Base-by-base conservation (phyloP, 2,113 vertebrate species). In the Varanus salvator region DNA sequence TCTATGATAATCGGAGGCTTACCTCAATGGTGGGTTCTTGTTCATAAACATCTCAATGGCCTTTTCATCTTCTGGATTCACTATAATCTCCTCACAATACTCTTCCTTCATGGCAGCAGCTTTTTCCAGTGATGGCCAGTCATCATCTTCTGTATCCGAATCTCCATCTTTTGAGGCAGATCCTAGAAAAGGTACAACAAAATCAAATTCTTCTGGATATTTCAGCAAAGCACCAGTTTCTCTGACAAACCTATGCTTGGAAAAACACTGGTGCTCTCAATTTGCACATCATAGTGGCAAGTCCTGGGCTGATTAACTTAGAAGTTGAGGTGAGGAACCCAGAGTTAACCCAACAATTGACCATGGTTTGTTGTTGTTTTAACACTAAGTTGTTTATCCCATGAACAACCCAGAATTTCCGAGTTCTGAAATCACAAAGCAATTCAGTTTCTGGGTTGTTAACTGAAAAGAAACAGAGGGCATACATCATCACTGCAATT, bases 1-100 rank as follows among this genome's bases (percentile, higher is more conserved):
- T 8, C 72, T 0, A 25, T 84, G 54, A 3, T 69, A 17, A 14
- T 71, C 23, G 17, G 6, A 60, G 14, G 27, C 91, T 91, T 96
- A 98, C 99, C 98, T 98, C 93, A 98, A 85, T 15, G 98, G 99
- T 8, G 98, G 98, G 93, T 98, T 98, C 96, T 98, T 98, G 95
- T 97, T 99, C 99, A 99, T 99, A 96, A 99, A 99, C 97, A 98
- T 97, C 95, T 99, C 98, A 12, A 99, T 98, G 89, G 99, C 98
- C 44, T 95, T 97, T 93, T 99, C 99, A 21, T 99, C 99, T 64
- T 99, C 98, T 0, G 98, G 96, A 85, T 99, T 97, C 54, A 98
- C 97, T 0, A 91, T 77, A 31, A 98, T 96, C 84, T 98, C 98
- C 0, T 95, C 94, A 0, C 97, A 96, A 31, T 92, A 94, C 34